Evolutionary conservation across 1,140 invertebrate genomes (phyloP).

Genomic region (Drosophila ananassae): DNA sequence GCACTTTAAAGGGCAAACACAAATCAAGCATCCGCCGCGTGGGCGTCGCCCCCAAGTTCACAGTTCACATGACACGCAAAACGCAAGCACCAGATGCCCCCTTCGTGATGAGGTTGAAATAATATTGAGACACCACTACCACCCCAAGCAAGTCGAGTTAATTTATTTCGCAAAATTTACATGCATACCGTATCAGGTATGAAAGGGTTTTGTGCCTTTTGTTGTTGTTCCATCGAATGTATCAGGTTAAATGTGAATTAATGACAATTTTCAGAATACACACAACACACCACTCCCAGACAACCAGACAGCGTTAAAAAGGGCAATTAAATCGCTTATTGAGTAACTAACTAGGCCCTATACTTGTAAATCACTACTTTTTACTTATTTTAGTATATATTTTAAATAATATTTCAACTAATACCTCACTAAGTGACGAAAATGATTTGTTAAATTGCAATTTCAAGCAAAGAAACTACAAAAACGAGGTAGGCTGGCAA

Average conservation of each 20-base stretch:
- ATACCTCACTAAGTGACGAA: no score
- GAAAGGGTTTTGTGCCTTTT: slow-evolving; percentile 7
- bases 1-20: slow-evolving; percentile 48
- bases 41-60: slow-evolving; percentile 46
- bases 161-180: slow-evolving; percentile 31
- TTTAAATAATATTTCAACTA: no score
- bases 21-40: slow-evolving; percentile 47
- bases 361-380: not conserved
- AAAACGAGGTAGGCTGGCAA: no score
- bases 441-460: no score
- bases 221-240: not conserved
- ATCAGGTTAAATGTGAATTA: not conserved
- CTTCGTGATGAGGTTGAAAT: slow-evolving; percentile 23
- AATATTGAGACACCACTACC: not conserved
- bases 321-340: not conserved
- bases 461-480: no score
- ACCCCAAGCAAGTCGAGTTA: slow-evolving; percentile 1
- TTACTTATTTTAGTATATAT: no score
- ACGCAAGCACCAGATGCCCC: not conserved
- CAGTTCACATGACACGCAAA: slow-evolving; percentile 34
- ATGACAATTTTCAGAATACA: not conserved
- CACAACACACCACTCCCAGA: not conserved
- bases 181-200: slow-evolving; percentile 12
- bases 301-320: not conserved
- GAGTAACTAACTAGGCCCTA: not conserved